Evolutionary conservation across 2,113 vertebrate genomes (phyloP).

Genomic region (Bubo blakistoni): DNA sequence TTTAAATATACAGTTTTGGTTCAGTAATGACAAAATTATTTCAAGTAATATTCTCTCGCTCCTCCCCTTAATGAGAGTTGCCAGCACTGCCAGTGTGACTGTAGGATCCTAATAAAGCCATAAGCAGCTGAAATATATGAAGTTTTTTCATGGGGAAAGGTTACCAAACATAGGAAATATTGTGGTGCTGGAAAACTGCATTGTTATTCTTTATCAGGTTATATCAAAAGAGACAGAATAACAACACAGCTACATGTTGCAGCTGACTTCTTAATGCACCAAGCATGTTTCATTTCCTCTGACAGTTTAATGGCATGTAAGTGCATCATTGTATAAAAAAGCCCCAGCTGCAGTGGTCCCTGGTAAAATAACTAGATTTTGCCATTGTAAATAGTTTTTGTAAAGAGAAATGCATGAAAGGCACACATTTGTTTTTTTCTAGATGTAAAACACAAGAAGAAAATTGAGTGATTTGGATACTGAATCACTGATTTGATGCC

Average conservation of each 20-base stretch:
- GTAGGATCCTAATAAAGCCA: not conserved
- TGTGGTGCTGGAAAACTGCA: not conserved
- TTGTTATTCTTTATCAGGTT: not conserved
- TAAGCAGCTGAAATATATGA: not conserved
- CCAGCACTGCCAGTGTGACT: not conserved
- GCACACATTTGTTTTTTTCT: not conserved
- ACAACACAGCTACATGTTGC: not conserved
- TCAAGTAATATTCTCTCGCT: not conserved
- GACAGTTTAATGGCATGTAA: not conserved
- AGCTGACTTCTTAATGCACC: not conserved
- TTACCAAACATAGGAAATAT: not conserved
- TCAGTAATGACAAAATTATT: not conserved
- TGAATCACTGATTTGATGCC: not conserved
- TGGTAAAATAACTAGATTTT: not conserved
- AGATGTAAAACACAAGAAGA: not conserved
- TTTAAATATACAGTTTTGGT: not conserved
- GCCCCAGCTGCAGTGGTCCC: not conserved
- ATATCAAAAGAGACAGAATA: not conserved
- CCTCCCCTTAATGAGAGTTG: not conserved
- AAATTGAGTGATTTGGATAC: not conserved
- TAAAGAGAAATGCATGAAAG: not conserved
- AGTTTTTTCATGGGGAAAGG: not conserved
- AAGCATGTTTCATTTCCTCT: not conserved
- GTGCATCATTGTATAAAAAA: not conserved
- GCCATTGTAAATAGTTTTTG: not conserved